phyloP scores from a whole-genome alignment of 2,113 vertebrate genomes.

The Paramormyrops kingsleyae region DNA sequence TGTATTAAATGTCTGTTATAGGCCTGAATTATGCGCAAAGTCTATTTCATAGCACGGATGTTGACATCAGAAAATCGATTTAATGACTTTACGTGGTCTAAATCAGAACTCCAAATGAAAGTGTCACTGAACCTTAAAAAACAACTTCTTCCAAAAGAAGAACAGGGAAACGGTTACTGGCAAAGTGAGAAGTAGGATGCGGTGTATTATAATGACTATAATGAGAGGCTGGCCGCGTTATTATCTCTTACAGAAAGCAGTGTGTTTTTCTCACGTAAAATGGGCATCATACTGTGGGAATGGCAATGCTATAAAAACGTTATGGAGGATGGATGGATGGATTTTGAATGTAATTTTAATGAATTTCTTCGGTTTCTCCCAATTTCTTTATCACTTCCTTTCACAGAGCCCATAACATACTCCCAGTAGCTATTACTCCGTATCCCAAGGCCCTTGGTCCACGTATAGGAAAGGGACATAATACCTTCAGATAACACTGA shows the following conservation, averaged over 20 bases:
- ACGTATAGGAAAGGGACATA: not conserved
- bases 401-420: not conserved
- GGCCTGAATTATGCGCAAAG: not conserved
- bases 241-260: not conserved
- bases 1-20: not conserved
- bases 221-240: not conserved
- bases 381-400: not conserved
- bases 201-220: not conserved
- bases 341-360: not conserved
- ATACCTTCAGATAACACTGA: not conserved
- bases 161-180: not conserved
- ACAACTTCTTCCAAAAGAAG: not conserved
- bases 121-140: not conserved
- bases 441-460: not conserved
- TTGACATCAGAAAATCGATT: not conserved
- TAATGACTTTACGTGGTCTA: not conserved
- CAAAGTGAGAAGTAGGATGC: not conserved
- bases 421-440: not conserved
- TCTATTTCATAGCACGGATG: not conserved
- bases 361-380: not conserved
- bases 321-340: not conserved
- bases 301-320: not conserved
- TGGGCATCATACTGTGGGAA: not conserved
- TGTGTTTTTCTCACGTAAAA: not conserved
- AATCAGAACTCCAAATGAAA: not conserved